These are phyloP conservation scores for Volucella zonaria DNA, from an alignment of 2,888 invertebrate genomes.

Conservation along the genomic window DNA sequence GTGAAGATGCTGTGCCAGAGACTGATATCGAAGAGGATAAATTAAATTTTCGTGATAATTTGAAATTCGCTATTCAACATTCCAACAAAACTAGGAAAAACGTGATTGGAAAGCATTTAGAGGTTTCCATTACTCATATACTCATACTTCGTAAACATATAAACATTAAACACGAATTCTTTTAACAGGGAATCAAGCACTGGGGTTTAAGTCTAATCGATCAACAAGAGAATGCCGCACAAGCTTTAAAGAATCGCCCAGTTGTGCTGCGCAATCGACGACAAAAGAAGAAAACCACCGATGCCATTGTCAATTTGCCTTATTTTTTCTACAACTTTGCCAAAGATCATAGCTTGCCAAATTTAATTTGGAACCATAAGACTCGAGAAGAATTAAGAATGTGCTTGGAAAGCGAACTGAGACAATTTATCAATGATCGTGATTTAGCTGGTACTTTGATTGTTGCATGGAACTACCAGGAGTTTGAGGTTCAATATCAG, in stretches of 20 bases:
- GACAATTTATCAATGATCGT: slow-evolving; percentile 94
- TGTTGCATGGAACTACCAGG: slow-evolving; percentile 99
- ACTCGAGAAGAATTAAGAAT: slow-evolving; percentile 97
- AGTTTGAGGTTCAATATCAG: slow-evolving; percentile 97
- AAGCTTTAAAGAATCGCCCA: slow-evolving; percentile 86
- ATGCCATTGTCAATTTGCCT: slow-evolving; percentile 84
- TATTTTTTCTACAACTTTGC: slow-evolving; percentile 97
- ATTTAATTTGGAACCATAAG: slow-evolving; percentile 99
- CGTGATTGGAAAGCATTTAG: slow-evolving; percentile 92
- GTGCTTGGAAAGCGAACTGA: slow-evolving; percentile 95
- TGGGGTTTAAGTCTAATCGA: slow-evolving; percentile 85
- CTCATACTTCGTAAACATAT: neutral
- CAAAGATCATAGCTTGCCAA: slow-evolving; percentile 96
- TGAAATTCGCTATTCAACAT: slow-evolving; percentile 95
- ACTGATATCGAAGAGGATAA: slow-evolving; percentile 88
- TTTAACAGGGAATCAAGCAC: slow-evolving; percentile 84
- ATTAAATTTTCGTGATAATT: slow-evolving; percentile 93
- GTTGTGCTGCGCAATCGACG: slow-evolving; percentile 95
- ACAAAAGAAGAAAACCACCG: slow-evolving; percentile 83
- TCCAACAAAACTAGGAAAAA: slow-evolving; percentile 87
- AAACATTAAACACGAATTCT: neutral
- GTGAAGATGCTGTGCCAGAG: slow-evolving; percentile 88
- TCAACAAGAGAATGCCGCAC: slow-evolving; percentile 81
- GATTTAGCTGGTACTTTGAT: slow-evolving; percentile 91
- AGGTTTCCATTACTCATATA: slow-evolving; percentile 82